Conservation (phyloP, 2,888 invertebrate genomes). For the Neoascia interrupta region DNA sequence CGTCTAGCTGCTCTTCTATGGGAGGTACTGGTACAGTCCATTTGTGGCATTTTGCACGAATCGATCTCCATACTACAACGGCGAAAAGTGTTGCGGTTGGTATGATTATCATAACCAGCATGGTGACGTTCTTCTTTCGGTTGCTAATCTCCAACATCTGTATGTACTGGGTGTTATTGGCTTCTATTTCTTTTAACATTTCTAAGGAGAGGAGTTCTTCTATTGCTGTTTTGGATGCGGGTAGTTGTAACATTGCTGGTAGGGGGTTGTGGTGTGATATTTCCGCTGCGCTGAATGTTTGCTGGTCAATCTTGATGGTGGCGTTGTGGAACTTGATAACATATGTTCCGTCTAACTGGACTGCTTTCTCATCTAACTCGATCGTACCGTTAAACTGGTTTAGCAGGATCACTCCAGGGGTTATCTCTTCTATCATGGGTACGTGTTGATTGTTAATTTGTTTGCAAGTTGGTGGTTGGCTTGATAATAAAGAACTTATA, state of each 20-base stretch:
- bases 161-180: not conserved
- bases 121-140: no score
- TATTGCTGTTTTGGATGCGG: not conserved
- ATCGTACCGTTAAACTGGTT: slow-evolving; percentile 6
- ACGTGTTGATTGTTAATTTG: not conserved
- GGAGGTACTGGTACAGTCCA: no score
- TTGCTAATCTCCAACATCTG: no score
- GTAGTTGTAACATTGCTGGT: not conserved
- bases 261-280: not conserved
- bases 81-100: no score
- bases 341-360: not conserved
- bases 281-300: not conserved
- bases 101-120: no score
- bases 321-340: not conserved
- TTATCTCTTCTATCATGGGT: slow-evolving; percentile 5
- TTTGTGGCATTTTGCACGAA: no score
- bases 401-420: slow-evolving; percentile 21
- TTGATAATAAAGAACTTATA: not conserved
- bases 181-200: not conserved
- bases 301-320: not conserved
- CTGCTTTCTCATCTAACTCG: not conserved
- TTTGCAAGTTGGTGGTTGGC: no score
- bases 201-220: not conserved
- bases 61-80: no score
- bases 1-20: no score